Evolutionary conservation across 2,797 vertebrate genomes (phyloP).

Genomic region (Lemur catta): DNA sequence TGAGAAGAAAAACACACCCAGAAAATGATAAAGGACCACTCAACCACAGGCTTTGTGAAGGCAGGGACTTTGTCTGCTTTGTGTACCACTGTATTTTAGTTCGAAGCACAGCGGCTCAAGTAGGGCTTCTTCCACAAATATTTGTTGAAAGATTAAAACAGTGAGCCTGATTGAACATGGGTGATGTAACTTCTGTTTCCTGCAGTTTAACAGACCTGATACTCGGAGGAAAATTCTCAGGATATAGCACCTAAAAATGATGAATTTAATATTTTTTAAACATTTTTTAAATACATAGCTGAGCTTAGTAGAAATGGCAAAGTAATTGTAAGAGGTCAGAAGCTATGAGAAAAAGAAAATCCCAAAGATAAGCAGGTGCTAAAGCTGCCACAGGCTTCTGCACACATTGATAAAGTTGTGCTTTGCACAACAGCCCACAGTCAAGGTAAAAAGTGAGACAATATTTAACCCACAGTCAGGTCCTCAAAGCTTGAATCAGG

Average conservation of each 20-base stretch:
- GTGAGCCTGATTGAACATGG: background rate
- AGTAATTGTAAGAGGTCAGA: background rate
- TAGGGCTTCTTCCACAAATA: slow-evolving; percentile 3
- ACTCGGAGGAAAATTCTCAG: background rate
- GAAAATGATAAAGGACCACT: background rate
- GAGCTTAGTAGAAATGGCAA: background rate
- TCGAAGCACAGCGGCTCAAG: background rate
- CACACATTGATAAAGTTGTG: background rate
- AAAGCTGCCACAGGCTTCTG: background rate
- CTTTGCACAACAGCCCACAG: background rate
- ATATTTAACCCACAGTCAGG: background rate
- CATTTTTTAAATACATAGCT: background rate
- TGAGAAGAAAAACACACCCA: background rate
- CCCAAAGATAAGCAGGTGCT: background rate
- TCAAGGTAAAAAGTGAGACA: background rate
- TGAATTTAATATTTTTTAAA: background rate
- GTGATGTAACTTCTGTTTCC: background rate
- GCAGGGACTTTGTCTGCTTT: background rate
- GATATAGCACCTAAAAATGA: background rate
- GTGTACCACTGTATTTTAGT: background rate
- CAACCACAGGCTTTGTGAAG: background rate
- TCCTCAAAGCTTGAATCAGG: background rate
- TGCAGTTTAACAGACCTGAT: background rate
- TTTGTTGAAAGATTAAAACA: background rate
- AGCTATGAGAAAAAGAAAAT: background rate